phyloP scores from a whole-genome alignment of 2,888 invertebrate species.

The Beris chalybata region DNA sequence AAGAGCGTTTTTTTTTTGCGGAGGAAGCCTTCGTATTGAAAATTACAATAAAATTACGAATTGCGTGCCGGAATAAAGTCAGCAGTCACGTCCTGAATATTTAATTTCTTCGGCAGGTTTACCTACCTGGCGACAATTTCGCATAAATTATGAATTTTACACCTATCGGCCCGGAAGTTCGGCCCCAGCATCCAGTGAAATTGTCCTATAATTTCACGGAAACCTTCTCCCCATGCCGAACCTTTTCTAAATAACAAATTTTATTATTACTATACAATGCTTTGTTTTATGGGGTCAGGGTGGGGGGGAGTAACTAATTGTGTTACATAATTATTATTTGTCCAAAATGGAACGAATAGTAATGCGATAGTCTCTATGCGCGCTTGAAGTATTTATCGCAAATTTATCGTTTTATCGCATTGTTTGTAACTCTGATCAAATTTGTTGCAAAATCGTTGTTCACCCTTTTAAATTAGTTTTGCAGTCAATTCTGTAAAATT shows the following conservation, averaged over 20 bases:
- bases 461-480: slow-evolving; percentile 3
- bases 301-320: slow-evolving; percentile 24
- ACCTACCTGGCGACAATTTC: slow-evolving; percentile 8
- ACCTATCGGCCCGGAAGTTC: not conserved
- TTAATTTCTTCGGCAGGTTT: slow-evolving; percentile 14
- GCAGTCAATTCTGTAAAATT: no score
- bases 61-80: slow-evolving; percentile 5
- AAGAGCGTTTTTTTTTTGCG: not conserved
- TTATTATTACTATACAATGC: slow-evolving; percentile 27
- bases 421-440: slow-evolving; percentile 10
- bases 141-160: slow-evolving; percentile 19
- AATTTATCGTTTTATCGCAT: slow-evolving; percentile 12
- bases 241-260: slow-evolving; percentile 32
- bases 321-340: slow-evolving; percentile 22
- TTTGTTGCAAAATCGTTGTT: slow-evolving; percentile 13
- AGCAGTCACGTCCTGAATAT: slow-evolving; percentile 17
- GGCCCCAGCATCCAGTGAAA: no score
- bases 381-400: not conserved
- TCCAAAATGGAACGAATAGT: slow-evolving; percentile 16
- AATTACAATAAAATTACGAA: slow-evolving; percentile 21
- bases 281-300: not conserved
- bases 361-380: slow-evolving; percentile 9
- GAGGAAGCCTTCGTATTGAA: not conserved
- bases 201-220: no score
- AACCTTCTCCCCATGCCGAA: not conserved